Evolutionary conservation across 2,888 invertebrate genomes (phyloP), one percentile per base, ranked within the genome.

Genomic region (Euplexia lucipara): DNA sequence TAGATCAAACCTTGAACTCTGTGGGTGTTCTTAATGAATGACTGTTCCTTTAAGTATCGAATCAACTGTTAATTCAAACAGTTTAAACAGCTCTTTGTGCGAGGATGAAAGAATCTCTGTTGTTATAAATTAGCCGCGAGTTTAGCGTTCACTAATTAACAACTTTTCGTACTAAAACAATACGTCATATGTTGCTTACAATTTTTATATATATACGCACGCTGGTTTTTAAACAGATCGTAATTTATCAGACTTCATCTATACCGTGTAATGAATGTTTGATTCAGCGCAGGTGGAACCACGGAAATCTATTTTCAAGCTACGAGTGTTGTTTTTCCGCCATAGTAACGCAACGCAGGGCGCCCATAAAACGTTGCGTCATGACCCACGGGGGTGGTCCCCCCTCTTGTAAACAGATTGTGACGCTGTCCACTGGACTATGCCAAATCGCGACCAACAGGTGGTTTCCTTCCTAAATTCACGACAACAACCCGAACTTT

Each of bases 361-460:
- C 88, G 90, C 86, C 89, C 89, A 91, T 94, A 92, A 93, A 93
- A 83, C 86, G 83, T 93, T 93, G 92, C 95, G 95, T 95, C 95
- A 95, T 87, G 86, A 85, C 86, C 79, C 85, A 85, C 80, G 79
- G 88, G 90, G 90, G 90, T 89, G 88, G 86, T 81, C 85, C 88
- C 88, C 89, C 90, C 89, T 89, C 92, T 91, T 91, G 95, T 95
- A 95, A 95, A 95, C 95, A 95, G 91, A 91, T 92, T 89, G 91
- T 92, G 93, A 92, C 92, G 91, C 83, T 90, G 86, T 87, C 90
- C 89, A 87, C 86, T 86, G 88, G 90, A 89, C 91, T 90, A 90
- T 87, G 89, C 87, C 89, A 89, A 92, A 92, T 89, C 87, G 89
- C 86, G 86, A 82, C 86, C 94, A 95, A 94, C 95, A 94, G 94